These are phyloP conservation scores for Cettia cetti DNA, from an alignment of 2,113 vertebrate species.

Conservation along the genomic window DNA sequence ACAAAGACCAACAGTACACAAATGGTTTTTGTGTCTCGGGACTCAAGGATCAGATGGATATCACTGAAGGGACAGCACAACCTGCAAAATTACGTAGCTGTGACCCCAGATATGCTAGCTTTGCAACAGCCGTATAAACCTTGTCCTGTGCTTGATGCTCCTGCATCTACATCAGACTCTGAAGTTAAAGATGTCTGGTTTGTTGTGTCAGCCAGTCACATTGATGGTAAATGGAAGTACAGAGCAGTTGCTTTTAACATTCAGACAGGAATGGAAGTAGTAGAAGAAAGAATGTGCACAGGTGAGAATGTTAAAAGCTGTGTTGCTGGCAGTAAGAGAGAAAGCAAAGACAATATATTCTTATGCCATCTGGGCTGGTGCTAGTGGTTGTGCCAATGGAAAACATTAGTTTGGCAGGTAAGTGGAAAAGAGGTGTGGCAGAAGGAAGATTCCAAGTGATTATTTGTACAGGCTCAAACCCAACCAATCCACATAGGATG, in stretches of 20 bases:
- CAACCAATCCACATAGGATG: too few species aligned
- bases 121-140: background rate
- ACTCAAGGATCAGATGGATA: background rate
- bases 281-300: background rate
- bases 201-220: background rate
- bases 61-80: background rate
- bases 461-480: background rate
- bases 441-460: background rate
- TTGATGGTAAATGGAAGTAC: background rate
- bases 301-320: background rate
- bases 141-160: background rate
- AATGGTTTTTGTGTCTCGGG: background rate
- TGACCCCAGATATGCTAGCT: background rate
- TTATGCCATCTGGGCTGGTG: background rate
- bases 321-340: background rate
- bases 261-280: background rate
- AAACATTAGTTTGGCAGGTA: background rate
- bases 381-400: background rate
- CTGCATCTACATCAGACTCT: background rate
- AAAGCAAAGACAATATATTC: background rate
- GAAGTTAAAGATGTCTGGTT: background rate
- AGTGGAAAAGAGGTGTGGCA: background rate
- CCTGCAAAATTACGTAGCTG: background rate
- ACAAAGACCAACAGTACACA: background rate
- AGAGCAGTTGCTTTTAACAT: background rate